phyloP scores from a whole-genome alignment of 2,888 invertebrate genomes.

The Drosophila cracens region DNA sequence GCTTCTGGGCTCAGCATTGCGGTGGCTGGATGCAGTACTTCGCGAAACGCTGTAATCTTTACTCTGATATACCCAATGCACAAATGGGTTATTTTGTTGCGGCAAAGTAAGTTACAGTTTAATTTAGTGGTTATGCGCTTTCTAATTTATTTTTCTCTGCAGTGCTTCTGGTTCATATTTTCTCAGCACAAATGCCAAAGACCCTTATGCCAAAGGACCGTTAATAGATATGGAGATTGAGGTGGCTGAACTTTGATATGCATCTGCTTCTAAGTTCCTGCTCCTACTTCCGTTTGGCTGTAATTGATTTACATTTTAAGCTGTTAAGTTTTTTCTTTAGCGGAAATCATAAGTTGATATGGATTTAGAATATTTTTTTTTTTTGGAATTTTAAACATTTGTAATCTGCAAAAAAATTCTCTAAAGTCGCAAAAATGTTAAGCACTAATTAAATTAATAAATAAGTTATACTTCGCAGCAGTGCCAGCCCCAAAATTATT shows the following conservation, averaged over 20 bases:
- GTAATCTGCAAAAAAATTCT: neutral
- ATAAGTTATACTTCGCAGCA: neutral
- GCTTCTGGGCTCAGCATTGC: conserved; percentile 87
- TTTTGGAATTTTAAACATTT: neutral
- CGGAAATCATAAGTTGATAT: neutral
- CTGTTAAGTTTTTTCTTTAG: neutral
- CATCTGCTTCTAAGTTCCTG: neutral
- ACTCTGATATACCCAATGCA: conserved; percentile 52
- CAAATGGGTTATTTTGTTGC: conserved; percentile 86
- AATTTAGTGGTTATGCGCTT: fast-evolving
- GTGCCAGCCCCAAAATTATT: neutral
- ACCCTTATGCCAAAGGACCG: conserved; percentile 76
- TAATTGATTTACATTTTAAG: neutral
- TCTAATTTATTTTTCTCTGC: conserved; percentile 6
- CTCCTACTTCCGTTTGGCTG: neutral
- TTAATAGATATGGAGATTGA: conserved; percentile 57
- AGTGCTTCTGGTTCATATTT: conserved; percentile 86
- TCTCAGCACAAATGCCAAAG: conserved; percentile 78
- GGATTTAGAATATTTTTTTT: neutral
- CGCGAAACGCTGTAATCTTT: conserved; percentile 85
- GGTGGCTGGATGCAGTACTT: conserved; percentile 86
- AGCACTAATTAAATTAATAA: too few relatives aligned
- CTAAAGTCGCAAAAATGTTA: too few relatives aligned
- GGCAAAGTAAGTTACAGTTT: conserved; percentile 83
- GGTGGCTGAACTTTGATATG: conserved; percentile 33